Percentiles rank a stretch among this genome's conserved stretches.
These are phyloP conservation scores for Acheta domesticus DNA, from an alignment of 2,888 invertebrate species.

Conservation along the genomic window DNA sequence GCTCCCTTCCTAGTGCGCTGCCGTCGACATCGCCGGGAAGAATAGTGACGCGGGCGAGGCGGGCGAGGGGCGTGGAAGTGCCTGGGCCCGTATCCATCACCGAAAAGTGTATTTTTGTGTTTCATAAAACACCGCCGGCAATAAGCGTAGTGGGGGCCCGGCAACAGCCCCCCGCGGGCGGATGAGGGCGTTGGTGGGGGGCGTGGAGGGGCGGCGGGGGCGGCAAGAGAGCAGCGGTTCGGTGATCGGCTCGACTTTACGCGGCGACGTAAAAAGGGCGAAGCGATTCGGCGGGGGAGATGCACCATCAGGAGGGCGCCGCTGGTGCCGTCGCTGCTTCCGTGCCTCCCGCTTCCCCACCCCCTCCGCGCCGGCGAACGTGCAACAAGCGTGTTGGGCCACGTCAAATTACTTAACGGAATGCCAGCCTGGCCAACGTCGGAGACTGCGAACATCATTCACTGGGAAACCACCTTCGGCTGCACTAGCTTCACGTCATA, in stretches of 20 bases:
- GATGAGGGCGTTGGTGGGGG: no score
- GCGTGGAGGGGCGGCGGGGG: neutral
- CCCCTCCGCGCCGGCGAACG: neutral
- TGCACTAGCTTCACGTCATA: no score
- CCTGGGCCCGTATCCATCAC: neutral
- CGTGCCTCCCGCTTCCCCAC: neutral
- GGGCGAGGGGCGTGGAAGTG: neutral
- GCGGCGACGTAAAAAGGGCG: neutral
- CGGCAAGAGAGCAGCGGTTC: neutral
- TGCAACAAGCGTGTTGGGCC: no score
- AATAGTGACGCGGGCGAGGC: neutral
- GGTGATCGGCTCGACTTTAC: slow-evolving; percentile 4
- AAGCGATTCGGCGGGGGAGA: neutral
- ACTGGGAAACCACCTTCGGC: no score
- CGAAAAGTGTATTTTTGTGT: slow-evolving; percentile 18
- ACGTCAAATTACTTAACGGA: no score
- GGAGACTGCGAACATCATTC: no score
- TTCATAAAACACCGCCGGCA: slow-evolving; percentile 1
- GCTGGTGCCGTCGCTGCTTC: neutral
- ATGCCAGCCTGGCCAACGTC: no score
- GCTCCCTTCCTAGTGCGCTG: no score
- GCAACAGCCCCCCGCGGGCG: no score
- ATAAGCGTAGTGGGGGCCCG: neutral
- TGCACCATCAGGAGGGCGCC: neutral
- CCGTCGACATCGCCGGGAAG: neutral